phyloP scores from a whole-genome alignment of 2,888 invertebrate species.

The Phortica okadai region DNA sequence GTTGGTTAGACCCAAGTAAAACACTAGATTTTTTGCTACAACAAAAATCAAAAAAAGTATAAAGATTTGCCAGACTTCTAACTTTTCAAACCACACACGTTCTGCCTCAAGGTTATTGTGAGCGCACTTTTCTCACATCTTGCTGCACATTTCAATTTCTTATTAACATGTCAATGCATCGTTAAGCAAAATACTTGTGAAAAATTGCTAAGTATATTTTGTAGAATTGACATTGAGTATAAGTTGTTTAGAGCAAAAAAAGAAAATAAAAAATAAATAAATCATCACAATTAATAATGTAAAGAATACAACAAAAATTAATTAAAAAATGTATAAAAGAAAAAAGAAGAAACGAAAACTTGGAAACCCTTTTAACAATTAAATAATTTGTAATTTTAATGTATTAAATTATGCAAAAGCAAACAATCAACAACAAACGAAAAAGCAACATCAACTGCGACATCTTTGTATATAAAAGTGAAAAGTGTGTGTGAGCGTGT shows the following conservation, averaged over 20 bases:
- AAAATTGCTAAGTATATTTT: not conserved
- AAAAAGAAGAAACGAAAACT: not conserved
- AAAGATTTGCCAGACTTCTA: not conserved
- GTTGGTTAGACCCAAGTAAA: no score
- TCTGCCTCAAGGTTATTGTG: not conserved
- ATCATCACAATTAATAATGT: not conserved
- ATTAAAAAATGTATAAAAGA: conserved; percentile 11
- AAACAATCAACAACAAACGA: conserved; percentile 38
- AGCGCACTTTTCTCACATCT: not conserved
- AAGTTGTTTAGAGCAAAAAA: not conserved
- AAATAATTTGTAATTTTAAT: conserved; percentile 22
- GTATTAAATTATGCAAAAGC: conserved; percentile 62
- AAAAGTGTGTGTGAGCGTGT: conserved; percentile 31
- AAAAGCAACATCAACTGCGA: conserved; percentile 31
- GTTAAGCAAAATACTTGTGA: conserved; percentile 14
- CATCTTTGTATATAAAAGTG: not conserved
- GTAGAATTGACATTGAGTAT: not conserved
- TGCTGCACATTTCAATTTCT: conserved; percentile 56
- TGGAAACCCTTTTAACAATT: conserved; percentile 25
- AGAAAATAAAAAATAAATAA: not conserved
- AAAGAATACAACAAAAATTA: conserved; percentile 6
- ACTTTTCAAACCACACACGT: not conserved
- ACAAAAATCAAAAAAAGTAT: no score
- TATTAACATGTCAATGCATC: conserved; percentile 60
- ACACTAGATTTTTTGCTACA: no score